phyloP scores from a whole-genome alignment of 2,113 vertebrate species.

The Laticauda laticaudata region DNA sequence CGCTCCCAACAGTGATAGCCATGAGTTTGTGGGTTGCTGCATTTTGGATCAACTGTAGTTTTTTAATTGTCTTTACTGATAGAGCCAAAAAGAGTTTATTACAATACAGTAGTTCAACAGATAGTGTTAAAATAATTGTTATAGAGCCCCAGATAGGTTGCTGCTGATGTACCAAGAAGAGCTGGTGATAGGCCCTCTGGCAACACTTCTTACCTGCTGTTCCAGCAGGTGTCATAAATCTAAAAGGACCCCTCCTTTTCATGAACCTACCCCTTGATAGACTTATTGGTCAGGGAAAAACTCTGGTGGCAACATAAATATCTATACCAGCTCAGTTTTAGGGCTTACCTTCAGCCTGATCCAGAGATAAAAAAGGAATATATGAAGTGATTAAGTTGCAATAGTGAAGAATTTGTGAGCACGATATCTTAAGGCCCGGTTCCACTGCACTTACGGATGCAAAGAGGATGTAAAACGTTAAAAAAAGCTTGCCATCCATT shows the following conservation, averaged over 20 bases:
- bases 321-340: neutral
- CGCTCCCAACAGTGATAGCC: neutral
- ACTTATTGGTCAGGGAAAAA: neutral
- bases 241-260: neutral
- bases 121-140: slow-evolving; percentile 15
- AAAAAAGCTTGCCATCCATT: no score
- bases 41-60: neutral
- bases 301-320: neutral
- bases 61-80: neutral
- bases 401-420: slow-evolving; percentile 33
- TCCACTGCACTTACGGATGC: no score
- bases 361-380: slow-evolving; percentile 25
- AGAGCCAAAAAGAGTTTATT: neutral
- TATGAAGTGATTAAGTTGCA: slow-evolving; percentile 50
- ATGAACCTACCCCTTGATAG: neutral
- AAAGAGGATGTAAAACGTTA: no score
- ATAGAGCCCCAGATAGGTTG: neutral
- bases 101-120: neutral
- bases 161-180: neutral
- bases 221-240: neutral
- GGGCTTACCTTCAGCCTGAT: neutral
- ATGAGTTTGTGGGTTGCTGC: neutral
- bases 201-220: neutral
- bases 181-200: neutral
- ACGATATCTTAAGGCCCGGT: no score